phyloP scores from a whole-genome alignment of 1,140 invertebrate species.

The Drosophila nebulosa region DNA sequence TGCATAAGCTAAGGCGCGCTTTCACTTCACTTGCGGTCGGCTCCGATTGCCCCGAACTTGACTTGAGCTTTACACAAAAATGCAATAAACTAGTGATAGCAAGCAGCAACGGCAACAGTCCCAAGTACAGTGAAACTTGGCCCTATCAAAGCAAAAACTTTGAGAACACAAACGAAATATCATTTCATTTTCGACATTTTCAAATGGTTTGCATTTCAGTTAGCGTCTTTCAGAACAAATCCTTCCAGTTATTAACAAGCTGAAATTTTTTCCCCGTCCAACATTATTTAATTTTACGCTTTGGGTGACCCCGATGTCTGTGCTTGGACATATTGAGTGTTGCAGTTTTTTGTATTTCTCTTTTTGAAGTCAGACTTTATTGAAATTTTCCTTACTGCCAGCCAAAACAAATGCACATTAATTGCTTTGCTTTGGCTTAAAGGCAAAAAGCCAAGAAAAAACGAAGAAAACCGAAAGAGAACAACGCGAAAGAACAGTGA shows the following conservation, averaged over 20 bases:
- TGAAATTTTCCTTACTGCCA: conserved; percentile 24
- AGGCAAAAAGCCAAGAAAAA: conserved; percentile 1
- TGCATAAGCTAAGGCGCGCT: conserved; percentile 38
- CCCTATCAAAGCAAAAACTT: too few relatives aligned
- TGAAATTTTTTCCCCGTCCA: too few relatives aligned
- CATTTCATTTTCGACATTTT: too few relatives aligned
- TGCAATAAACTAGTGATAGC: conserved; percentile 13
- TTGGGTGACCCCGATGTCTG: not conserved
- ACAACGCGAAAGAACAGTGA: not conserved
- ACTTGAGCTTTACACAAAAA: conserved; percentile 4
- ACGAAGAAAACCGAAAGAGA: not conserved
- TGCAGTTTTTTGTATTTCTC: not conserved
- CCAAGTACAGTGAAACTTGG: not conserved
- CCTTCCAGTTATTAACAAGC: too few relatives aligned
- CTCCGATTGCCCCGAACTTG: conserved; percentile 16
- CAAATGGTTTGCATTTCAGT: too few relatives aligned
- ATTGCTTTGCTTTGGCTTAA: conserved; percentile 23
- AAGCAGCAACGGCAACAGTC: not conserved
- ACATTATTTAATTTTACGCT: too few relatives aligned
- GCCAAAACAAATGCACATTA: conserved; percentile 43
- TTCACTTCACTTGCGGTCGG: conserved; percentile 33
- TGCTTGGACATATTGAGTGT: not conserved
- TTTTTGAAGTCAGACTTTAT: conserved; percentile 9
- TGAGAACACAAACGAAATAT: too few relatives aligned
- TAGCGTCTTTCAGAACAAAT: too few relatives aligned